Evolutionary conservation across 2,888 invertebrate genomes (phyloP).

Genomic region (Apomyelois bistriatella): DNA sequence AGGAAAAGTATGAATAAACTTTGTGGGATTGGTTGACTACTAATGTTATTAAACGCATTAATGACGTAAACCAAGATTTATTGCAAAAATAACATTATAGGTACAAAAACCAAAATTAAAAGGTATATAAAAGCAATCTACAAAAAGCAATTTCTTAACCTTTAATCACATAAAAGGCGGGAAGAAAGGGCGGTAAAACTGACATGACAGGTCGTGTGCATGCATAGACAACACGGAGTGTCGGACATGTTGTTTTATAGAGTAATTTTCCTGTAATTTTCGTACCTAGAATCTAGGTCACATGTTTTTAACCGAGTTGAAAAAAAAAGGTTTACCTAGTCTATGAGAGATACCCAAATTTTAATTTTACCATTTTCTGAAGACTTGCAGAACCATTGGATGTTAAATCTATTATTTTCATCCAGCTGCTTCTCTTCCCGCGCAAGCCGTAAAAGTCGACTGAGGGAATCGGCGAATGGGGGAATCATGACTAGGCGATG

Average conservation of each 20-base stretch:
- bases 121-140: not conserved
- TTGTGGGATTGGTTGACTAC: too few species aligned
- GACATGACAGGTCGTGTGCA: constrained; percentile 7
- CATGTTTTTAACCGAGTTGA: not conserved
- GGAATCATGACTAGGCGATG: too few species aligned
- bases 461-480: too few species aligned
- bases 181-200: not conserved
- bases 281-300: constrained; percentile 3
- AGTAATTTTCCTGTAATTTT: constrained; percentile 4
- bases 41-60: too few species aligned
- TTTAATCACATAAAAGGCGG: constrained; percentile 12
- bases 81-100: not conserved
- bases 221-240: not conserved
- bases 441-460: too few species aligned
- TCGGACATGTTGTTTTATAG: constrained; percentile 1
- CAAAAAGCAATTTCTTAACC: constrained; percentile 11
- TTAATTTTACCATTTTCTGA: too few species aligned
- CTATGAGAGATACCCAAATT: too few species aligned
- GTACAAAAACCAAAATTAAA: not conserved
- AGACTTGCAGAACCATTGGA: too few species aligned
- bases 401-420: too few species aligned
- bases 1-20: too few species aligned
- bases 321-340: not conserved
- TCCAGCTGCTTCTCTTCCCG: too few species aligned
- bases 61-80: not conserved